These are phyloP conservation scores for Ameiurus melas DNA, from an alignment of 2,113 vertebrate species.

Conservation along the genomic window DNA sequence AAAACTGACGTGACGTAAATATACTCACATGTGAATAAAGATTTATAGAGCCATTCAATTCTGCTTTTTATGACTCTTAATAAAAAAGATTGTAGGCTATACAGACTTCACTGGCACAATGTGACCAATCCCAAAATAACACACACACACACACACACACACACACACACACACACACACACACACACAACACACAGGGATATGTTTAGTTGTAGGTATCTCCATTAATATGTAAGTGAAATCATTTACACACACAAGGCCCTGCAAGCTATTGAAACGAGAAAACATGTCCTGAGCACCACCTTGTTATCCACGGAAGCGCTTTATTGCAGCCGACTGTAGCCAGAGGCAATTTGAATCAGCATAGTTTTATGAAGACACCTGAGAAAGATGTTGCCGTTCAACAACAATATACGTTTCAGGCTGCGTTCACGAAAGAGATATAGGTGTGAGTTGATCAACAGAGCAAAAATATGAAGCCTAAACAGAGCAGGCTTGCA, in stretches of 20 bases:
- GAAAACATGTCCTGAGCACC: neutral
- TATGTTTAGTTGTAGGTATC: neutral
- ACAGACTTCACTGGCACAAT: neutral
- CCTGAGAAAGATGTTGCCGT: neutral
- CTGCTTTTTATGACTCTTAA: neutral
- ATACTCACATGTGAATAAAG: neutral
- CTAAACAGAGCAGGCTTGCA: neutral
- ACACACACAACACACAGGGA: neutral
- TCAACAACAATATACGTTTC: neutral
- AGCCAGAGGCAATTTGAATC: constrained; percentile 5
- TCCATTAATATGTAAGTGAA: neutral
- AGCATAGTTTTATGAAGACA: constrained; percentile 3
- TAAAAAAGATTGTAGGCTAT: neutral
- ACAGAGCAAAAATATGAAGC: neutral
- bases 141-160: neutral
- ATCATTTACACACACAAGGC: neutral
- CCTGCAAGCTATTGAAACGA: no score
- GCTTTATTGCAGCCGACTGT: neutral
- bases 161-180: neutral
- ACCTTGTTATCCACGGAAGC: neutral
- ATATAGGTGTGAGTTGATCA: neutral
- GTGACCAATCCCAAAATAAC: neutral
- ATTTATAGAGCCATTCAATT: constrained; percentile 4
- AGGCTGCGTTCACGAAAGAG: neutral
- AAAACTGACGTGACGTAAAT: constrained; percentile 1